Conservation (phyloP, 23 tunicate genomes). For the Ciona savignyi region DNA sequence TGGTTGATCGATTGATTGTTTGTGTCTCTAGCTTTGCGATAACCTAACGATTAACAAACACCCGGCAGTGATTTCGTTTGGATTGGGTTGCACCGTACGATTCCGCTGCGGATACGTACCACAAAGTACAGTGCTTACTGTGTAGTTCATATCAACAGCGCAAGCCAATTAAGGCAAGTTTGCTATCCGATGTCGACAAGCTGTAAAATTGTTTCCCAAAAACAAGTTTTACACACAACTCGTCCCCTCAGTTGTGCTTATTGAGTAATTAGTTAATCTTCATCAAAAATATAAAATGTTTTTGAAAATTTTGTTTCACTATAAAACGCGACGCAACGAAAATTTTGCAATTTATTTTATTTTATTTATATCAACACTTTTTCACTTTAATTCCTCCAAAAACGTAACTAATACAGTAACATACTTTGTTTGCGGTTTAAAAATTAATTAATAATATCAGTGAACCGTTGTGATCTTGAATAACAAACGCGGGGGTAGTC, state of each 20-base stretch:
- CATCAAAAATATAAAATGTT: no score
- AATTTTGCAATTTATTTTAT: no score
- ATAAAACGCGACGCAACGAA: no score
- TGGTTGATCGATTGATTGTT: background rate
- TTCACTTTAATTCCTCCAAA: no score
- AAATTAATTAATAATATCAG: background rate
- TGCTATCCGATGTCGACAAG: background rate
- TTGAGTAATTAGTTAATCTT: no score
- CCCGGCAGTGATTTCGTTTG: background rate
- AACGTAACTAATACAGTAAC: no score
- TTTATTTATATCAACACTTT: no score
- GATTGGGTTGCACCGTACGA: background rate
- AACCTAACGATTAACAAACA: background rate
- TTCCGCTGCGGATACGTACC: no score
- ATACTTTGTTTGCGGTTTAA: background rate
- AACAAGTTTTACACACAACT: no score
- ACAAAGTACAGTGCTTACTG: background rate
- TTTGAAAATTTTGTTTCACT: no score
- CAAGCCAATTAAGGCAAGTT: background rate
- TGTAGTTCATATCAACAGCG: background rate
- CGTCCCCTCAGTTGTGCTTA: no score
- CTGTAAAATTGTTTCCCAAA: background rate
- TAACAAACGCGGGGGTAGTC: background rate
- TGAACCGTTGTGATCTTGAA: background rate
- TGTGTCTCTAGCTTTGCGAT: background rate